Evolutionary conservation across 1,140 invertebrate species (phyloP).

Genomic region (Mactra quadrangularis): DNA sequence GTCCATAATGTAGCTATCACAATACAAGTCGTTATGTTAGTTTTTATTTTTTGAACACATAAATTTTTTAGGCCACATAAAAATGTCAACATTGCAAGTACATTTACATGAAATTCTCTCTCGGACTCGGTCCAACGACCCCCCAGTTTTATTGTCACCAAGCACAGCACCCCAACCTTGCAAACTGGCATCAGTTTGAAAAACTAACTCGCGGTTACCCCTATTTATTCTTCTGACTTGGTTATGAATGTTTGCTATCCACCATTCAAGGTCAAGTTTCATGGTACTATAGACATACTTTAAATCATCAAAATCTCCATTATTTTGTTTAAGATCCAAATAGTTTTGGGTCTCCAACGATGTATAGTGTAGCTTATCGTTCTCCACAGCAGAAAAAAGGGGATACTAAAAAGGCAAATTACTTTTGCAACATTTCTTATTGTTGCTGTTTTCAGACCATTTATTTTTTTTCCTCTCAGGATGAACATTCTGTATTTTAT

Average conservation of each 20-base stretch:
- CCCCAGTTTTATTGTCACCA: no score
- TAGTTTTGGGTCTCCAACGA: constrained; percentile 46
- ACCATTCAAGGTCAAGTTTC: constrained; percentile 46
- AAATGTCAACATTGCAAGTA: no score
- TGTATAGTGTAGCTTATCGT: constrained; percentile 55
- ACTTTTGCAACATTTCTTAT: constrained; percentile 39
- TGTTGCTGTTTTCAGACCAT: background rate
- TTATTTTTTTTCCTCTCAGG: no score
- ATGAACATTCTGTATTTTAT: constrained; percentile 30
- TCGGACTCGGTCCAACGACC: no score
- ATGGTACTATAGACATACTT: constrained; percentile 14
- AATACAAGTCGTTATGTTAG: no score
- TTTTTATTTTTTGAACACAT: no score
- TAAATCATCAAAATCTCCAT: constrained; percentile 44
- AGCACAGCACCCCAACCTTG: constrained; percentile 54
- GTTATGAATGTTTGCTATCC: constrained; percentile 34
- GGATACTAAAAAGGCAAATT: constrained; percentile 26
- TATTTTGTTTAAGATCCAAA: background rate
- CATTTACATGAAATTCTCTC: no score
- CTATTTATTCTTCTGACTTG: constrained; percentile 23
- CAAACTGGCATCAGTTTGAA: constrained; percentile 39
- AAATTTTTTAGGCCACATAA: no score
- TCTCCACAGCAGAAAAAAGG: constrained; percentile 39
- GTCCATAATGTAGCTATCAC: no score
- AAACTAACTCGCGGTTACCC: no score